Conservation (phyloP, 2,888 invertebrate genomes). For the Monopis laevigella region DNA sequence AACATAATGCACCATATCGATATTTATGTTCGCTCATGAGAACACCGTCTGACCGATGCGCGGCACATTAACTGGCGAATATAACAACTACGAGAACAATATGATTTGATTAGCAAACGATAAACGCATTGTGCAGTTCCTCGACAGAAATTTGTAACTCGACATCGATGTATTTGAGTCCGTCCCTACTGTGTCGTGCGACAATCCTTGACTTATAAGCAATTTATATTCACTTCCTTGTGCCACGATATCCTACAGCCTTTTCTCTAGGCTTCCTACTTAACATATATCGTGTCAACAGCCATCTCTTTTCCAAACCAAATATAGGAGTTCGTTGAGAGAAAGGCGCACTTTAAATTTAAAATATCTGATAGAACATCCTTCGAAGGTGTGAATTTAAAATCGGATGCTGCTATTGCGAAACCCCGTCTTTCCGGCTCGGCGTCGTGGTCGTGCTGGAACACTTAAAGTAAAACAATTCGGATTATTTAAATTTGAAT, state of each 20-base stretch:
- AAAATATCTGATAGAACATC: slow-evolving; percentile 1
- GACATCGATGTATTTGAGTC: slow-evolving; percentile 11
- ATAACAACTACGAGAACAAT: no score
- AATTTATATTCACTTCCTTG: slow-evolving; percentile 56
- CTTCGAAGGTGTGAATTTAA: background rate
- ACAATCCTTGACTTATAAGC: slow-evolving; percentile 48
- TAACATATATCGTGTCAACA: slow-evolving; percentile 32
- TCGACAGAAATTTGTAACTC: background rate
- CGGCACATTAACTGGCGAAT: no score
- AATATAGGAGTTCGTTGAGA: slow-evolving; percentile 4
- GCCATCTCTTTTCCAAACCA: slow-evolving; percentile 12
- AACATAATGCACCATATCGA: no score
- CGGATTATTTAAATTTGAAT: no score
- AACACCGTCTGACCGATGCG: no score
- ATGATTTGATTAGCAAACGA: no score
- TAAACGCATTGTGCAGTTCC: no score
- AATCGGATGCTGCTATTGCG: background rate
- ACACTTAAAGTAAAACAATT: no score
- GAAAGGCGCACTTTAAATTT: slow-evolving; percentile 3
- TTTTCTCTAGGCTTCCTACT: slow-evolving; percentile 36
- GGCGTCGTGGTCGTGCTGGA: no score
- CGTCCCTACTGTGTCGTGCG: slow-evolving; percentile 19
- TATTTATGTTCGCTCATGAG: no score
- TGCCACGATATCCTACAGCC: slow-evolving; percentile 33
- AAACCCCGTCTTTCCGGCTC: no score